Evolutionary conservation across 2,888 invertebrate species (phyloP), one percentile per base, ranked within the genome.

Genomic region (Stenolophus ochropezus): DNA sequence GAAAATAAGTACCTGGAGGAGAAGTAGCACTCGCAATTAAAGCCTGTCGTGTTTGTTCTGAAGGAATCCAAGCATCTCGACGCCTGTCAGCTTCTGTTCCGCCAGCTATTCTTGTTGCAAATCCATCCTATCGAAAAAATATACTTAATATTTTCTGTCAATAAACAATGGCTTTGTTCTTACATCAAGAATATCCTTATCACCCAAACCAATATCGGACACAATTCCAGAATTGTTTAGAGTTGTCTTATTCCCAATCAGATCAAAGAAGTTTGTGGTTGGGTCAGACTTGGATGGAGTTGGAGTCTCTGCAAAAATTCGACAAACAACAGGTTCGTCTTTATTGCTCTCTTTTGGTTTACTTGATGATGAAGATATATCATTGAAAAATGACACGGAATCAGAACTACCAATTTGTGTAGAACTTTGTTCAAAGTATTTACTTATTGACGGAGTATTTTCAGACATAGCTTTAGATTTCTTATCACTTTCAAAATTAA

Each of bases 41-140:
- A 71, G 93, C 92, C 85, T 93, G 94, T 83, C 93, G 91, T 0
- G 96, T 95, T 85, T 92, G 91, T 84, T 95, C 94, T 82, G 93
- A 94, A 1, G 96, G 95, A 85, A 97, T 94, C 97, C 97, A 97
- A 0, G 94, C 93, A 89, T 95, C 94, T 85, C 94, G 88, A 81
- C 93, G 87, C 84, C 93, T 89, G 80, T 92, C 92, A 1, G 90
- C 91, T 86, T 92, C 92, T 82, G 91, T 91, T 51, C 92, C 92
- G 2, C 87, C 84, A 25, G 88, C 87, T 6, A 89, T 86, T 83
- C 88, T 85, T 18, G 88, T 84, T 83, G 85, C 85, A 84, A 87
- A 89, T 14, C 86, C 87, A 83, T 88, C 88, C 88, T 88, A 82
- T 61, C n/a, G n/a, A 27, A 76, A 49, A 20, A 56, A 73, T 53